Evolutionary conservation across 2,888 invertebrate genomes (phyloP).

Genomic region (Leptothorax acervorum): DNA sequence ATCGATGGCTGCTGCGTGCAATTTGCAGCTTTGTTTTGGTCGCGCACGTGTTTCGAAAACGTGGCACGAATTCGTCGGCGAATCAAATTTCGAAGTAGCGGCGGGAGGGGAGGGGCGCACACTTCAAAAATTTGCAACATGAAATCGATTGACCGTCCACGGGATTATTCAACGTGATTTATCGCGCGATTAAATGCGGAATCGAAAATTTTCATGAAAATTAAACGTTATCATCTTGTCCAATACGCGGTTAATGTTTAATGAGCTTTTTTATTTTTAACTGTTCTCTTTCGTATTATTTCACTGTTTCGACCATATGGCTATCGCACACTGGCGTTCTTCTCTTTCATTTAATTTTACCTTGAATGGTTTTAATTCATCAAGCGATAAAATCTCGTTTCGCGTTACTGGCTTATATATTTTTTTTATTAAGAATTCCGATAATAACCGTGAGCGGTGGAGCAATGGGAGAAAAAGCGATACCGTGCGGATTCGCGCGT

Average conservation of each 20-base stretch:
- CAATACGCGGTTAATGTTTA: background rate
- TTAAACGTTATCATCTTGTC: background rate
- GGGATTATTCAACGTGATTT: background rate
- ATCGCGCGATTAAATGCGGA: background rate
- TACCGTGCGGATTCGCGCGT: background rate
- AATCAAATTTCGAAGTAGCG: conserved; percentile 34
- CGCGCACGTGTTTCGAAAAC: conserved; percentile 48
- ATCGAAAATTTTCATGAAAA: background rate
- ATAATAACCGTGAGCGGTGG: conserved; percentile 13
- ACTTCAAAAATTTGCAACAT: background rate
- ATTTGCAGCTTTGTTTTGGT: conserved; percentile 40
- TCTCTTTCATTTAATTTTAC: conserved; percentile 1
- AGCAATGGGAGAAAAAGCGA: conserved; percentile 6
- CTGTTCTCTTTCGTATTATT: conserved; percentile 3
- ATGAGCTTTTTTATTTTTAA: background rate
- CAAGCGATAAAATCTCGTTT: background rate
- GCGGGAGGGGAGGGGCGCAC: background rate
- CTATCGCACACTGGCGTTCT: background rate
- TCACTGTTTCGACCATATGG: conserved; percentile 4
- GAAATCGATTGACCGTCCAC: background rate
- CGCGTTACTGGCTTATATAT: conserved; percentile 6
- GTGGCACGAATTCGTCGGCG: conserved; percentile 7
- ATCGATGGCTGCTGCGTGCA: background rate
- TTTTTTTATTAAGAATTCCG: conserved; percentile 25
- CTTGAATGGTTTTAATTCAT: conserved; percentile 1